Evolutionary conservation across 2,113 vertebrate species (phyloP).

Genomic region (Salvelinus namaycush): DNA sequence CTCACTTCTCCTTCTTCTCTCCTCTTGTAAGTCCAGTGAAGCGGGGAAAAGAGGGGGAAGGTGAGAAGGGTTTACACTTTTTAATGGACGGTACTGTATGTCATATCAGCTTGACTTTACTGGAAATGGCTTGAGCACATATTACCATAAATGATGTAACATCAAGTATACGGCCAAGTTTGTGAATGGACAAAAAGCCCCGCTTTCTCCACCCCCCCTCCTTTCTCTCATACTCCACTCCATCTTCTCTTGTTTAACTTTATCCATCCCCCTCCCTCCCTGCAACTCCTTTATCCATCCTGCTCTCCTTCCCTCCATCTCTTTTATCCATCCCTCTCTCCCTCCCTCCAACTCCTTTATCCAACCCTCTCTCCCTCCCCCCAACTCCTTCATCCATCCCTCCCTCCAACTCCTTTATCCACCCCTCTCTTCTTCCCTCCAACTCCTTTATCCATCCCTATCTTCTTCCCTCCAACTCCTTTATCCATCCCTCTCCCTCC

Average conservation of each 20-base stretch:
- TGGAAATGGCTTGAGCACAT: conserved; percentile 45
- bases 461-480: not conserved
- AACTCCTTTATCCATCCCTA: not conserved
- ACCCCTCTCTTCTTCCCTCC: not conserved
- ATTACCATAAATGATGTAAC: conserved; percentile 38
- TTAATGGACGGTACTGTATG: conserved; percentile 7
- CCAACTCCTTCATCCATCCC: no score
- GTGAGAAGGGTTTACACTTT: not conserved
- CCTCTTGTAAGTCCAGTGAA: not conserved
- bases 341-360: no score
- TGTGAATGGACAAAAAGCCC: no score
- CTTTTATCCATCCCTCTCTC: no score
- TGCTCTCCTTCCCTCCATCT: no score
- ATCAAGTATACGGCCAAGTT: not conserved
- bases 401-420: not conserved
- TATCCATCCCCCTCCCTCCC: no score
- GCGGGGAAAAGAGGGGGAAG: no score
- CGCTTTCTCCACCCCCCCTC: no score
- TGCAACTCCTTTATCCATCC: no score
- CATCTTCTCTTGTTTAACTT: no score
- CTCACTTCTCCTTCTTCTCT: not conserved
- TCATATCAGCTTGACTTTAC: conserved; percentile 35
- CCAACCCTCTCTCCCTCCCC: no score
- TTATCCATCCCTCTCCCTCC: not conserved
- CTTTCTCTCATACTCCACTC: no score